These are phyloP conservation scores for Thera obeliscata DNA, from an alignment of 2,888 invertebrate species.

Conservation along the genomic window DNA sequence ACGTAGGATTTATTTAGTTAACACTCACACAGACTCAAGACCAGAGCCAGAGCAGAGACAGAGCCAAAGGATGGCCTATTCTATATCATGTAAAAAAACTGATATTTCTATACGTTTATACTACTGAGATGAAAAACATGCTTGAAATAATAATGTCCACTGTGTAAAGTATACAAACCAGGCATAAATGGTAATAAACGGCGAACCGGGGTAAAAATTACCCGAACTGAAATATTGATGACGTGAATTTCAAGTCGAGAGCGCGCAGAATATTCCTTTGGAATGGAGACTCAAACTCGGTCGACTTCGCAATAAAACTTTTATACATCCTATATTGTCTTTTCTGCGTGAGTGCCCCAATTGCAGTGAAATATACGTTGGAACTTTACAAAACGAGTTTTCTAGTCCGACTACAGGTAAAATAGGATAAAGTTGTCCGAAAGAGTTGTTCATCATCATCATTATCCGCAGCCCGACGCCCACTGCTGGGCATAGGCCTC, in stretches of 20 bases:
- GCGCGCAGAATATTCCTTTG: conserved; percentile 31
- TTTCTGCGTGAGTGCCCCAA: conserved; percentile 11
- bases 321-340: conserved; percentile 11
- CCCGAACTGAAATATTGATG: conserved; percentile 40
- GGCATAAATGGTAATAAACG: conserved; percentile 39
- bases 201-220: conserved; percentile 34
- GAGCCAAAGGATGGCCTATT: no score
- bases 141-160: conserved; percentile 43
- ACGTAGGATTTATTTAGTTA: neutral
- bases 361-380: conserved; percentile 10
- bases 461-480: no score
- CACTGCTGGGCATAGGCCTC: no score
- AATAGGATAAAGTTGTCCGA: neutral
- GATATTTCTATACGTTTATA: neutral
- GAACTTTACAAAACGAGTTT: conserved; percentile 16
- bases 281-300: conserved; percentile 28
- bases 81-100: no score
- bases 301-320: conserved; percentile 28
- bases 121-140: conserved; percentile 1
- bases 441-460: no score
- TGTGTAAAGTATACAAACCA: conserved; percentile 31
- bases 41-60: no score
- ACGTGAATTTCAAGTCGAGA: conserved; percentile 24
- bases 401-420: conserved; percentile 10
- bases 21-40: no score